These are phyloP conservation scores for Mesorhabditis spiculigera DNA, from an alignment of 2,888 invertebrate genomes.

Conservation along the genomic window DNA sequence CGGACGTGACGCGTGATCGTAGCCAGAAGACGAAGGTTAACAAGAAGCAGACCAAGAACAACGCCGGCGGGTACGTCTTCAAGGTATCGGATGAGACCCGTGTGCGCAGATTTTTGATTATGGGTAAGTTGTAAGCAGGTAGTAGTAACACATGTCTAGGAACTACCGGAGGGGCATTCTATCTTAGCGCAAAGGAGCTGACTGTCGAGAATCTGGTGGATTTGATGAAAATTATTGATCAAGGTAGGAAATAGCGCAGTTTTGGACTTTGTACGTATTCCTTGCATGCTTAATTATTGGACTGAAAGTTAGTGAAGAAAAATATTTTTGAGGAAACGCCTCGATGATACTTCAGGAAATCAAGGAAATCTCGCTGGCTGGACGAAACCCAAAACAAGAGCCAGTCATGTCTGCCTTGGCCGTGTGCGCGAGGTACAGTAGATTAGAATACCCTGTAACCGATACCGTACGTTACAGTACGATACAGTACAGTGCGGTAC, in stretches of 20 bases:
- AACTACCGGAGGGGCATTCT: conserved; percentile 57
- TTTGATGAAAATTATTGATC: conserved; percentile 56
- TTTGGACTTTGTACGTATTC: not conserved
- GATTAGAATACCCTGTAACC: no score
- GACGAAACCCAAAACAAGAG: conserved; percentile 58
- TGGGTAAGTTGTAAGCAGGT: conserved; percentile 38
- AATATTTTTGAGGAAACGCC: conserved; percentile 46
- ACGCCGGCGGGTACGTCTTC: conserved; percentile 58
- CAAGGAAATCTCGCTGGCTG: conserved; percentile 54
- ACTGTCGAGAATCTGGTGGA: conserved; percentile 56
- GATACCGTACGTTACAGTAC: no score
- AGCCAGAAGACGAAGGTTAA: no score
- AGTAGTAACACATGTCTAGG: conserved; percentile 39
- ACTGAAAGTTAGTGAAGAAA: not conserved
- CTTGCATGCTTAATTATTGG: not conserved
- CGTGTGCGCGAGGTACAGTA: conserved; percentile 64
- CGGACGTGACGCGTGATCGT: no score
- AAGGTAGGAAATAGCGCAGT: conserved; percentile 20
- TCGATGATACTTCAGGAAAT: conserved; percentile 56
- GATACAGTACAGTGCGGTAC: no score
- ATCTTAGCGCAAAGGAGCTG: conserved; percentile 49
- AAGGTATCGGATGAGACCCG: conserved; percentile 56
- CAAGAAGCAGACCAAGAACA: conserved; percentile 40
- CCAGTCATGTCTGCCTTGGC: conserved; percentile 70
- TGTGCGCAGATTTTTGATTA: conserved; percentile 58